phyloP scores from a whole-genome alignment of 1,140 invertebrate species.

The Diachasma alloeum region DNA sequence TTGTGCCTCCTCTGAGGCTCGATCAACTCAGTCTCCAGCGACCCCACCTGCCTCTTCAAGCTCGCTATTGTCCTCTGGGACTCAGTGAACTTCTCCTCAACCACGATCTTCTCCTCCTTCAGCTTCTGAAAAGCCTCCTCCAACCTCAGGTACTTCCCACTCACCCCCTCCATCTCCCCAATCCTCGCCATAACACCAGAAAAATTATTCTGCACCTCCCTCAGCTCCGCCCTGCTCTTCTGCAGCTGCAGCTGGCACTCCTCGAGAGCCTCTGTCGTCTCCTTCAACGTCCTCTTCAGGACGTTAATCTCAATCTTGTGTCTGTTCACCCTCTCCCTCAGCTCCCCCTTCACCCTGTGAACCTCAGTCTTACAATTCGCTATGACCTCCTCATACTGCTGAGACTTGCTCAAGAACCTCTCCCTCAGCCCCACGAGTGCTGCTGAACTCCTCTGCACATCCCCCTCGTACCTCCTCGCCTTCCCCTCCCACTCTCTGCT shows the following conservation, averaged over 20 bases:
- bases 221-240: conserved; percentile 44
- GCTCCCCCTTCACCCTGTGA: conserved; percentile 43
- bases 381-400: conserved; percentile 49
- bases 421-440: conserved; percentile 43
- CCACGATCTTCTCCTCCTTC: conserved; percentile 47
- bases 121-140: conserved; percentile 47
- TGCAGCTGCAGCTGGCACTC: conserved; percentile 51
- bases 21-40: conserved; percentile 48
- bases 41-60: conserved; percentile 44
- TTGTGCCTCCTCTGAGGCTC: conserved; percentile 55
- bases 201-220: conserved; percentile 41
- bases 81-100: conserved; percentile 50
- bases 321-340: conserved; percentile 48
- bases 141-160: conserved; percentile 34
- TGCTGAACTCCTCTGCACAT: conserved; percentile 40
- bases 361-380: conserved; percentile 44
- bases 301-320: conserved; percentile 49
- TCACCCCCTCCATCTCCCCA: conserved; percentile 19
- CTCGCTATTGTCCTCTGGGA: conserved; percentile 43
- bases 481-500: conserved; percentile 48
- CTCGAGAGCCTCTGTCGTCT: conserved; percentile 49
- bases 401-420: conserved; percentile 39
- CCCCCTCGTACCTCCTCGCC: conserved; percentile 41
- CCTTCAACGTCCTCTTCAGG: conserved; percentile 48
- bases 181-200: neutral